These are phyloP conservation scores for Amphipyra tragopoginis DNA, from an alignment of 2,888 invertebrate genomes.

Conservation along the genomic window DNA sequence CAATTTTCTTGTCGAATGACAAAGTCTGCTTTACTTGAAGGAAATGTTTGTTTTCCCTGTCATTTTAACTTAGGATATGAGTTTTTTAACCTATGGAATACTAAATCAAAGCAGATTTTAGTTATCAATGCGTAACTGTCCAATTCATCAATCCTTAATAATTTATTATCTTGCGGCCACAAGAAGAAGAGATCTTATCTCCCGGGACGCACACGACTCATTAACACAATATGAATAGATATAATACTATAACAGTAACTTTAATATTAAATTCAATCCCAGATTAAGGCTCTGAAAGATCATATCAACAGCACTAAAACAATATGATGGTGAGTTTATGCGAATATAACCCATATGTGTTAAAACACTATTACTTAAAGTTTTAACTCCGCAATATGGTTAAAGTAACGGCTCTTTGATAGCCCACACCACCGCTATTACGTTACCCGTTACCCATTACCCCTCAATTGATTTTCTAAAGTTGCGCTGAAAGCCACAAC, in stretches of 20 bases:
- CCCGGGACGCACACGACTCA: neutral
- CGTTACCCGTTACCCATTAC: slow-evolving; percentile 26
- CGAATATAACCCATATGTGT: slow-evolving; percentile 1
- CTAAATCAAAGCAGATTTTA: too few species aligned
- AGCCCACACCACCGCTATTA: slow-evolving; percentile 27
- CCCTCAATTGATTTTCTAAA: slow-evolving; percentile 46
- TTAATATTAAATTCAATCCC: neutral
- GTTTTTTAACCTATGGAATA: too few species aligned
- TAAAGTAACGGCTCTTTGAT: slow-evolving; percentile 35
- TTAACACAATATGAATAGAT: neutral
- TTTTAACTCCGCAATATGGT: slow-evolving; percentile 17
- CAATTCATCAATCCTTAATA: too few species aligned
- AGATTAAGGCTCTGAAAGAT: neutral
- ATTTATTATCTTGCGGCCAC: neutral
- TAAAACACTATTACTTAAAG: slow-evolving; percentile 10
- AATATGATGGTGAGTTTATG: slow-evolving; percentile 5
- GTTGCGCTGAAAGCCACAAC: slow-evolving; percentile 25
- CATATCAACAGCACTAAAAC: neutral
- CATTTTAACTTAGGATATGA: too few species aligned
- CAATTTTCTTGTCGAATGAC: too few species aligned
- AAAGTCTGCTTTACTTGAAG: too few species aligned
- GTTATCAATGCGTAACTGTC: too few species aligned
- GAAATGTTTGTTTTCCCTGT: too few species aligned
- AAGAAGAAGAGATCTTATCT: neutral
- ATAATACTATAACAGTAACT: neutral